These are phyloP conservation scores for Gymnarchus niloticus DNA, from an alignment of 2,113 vertebrate genomes.

Conservation along the genomic window DNA sequence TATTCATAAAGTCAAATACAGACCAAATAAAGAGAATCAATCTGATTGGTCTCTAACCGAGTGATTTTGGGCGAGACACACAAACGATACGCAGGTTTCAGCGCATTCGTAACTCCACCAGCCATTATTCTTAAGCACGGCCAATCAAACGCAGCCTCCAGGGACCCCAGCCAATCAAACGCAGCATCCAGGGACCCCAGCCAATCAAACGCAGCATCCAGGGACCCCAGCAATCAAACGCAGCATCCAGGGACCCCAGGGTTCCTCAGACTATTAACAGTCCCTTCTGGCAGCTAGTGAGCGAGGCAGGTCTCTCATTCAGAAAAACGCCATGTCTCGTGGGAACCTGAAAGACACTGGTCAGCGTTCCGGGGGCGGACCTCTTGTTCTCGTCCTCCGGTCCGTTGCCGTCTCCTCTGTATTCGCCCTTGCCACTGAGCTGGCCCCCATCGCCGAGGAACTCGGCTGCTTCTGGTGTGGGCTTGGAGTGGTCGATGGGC, in stretches of 20 bases:
- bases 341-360: neutral
- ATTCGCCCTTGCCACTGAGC: neutral
- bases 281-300: neutral
- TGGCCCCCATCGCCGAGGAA: conserved; percentile 62
- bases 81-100: neutral
- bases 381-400: conserved; percentile 12
- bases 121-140: too few species aligned
- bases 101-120: too few species aligned
- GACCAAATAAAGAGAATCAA: neutral
- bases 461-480: conserved; percentile 77
- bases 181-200: too few species aligned
- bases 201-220: too few species aligned
- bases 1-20: neutral
- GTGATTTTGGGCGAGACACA: neutral
- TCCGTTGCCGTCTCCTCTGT: conserved; percentile 21
- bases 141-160: too few species aligned
- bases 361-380: neutral
- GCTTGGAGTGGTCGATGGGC: conserved; percentile 81
- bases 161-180: too few species aligned
- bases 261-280: too few species aligned
- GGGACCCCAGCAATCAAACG: too few species aligned
- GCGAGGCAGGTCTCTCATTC: neutral
- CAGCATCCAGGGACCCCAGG: too few species aligned
- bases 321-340: neutral
- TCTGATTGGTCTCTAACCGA: neutral